Base-by-base conservation (phyloP, 2,113 vertebrate genomes). In the Microtus pennsylvanicus region DNA sequence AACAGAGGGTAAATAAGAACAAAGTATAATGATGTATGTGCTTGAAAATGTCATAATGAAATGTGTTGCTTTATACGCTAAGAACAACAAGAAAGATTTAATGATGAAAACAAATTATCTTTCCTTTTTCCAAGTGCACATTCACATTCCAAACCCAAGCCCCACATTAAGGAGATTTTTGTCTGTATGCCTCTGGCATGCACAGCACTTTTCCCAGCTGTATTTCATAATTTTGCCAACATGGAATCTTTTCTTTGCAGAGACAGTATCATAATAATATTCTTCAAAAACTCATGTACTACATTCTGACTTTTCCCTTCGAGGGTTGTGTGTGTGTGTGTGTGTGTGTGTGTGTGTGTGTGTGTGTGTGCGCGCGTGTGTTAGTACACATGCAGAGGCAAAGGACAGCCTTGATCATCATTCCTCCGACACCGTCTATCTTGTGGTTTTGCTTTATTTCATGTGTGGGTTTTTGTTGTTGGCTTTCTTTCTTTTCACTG, bases 181-280 rank as follows among this genome's bases (percentile, higher is more conserved):
- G 50, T 74, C 12, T 90, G 11, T 3, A 33, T 42, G 78, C 50
- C 45, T 74, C 61, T 77, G 61, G 65, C 74, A 72, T 78, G 55
- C 65, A 24, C 45, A 24, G 33, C 87, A 78, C 38, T 93, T 90
- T 81, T 52, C 50, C 94, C 67, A 55, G 67, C 30, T 85, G 12
- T 78, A 1, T 89, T 96, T 95, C 92, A 65, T 87, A 91, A 90
- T 91, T 89, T 94, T 24, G 75, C 35, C 69, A 42, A n/a, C n/a
- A 10, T n/a, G 75, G 19, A 55, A 90, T 87, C 33, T 65, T 85
- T 87, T 76, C 33, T 94, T 77, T 94, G 74, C 42, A 89, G 47
- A 87, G 89, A 11, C 81, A 6, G 30, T 93, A 91, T 93, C 75
- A 42, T 67, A 45, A 67, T 91, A 94, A 80, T 92, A 87, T 76